These are phyloP conservation scores for Menidia menidia DNA, from an alignment of 2,797 vertebrate species.

Conservation along the genomic window DNA sequence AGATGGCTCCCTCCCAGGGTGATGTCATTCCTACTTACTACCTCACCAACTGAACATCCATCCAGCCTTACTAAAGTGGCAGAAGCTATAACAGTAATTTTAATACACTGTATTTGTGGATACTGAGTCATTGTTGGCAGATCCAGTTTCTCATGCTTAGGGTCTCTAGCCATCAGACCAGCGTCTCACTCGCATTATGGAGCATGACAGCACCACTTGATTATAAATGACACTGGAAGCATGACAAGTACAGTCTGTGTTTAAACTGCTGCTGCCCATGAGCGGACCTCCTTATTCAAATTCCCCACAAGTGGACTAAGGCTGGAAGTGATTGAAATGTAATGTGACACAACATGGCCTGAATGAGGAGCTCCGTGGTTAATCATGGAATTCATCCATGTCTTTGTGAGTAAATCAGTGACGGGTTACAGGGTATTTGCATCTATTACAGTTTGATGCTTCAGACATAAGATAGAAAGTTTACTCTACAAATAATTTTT, in stretches of 20 bases:
- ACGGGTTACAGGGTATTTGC: conserved; percentile 6
- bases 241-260: conserved; percentile 67
- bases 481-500: background rate
- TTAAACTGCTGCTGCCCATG: conserved; percentile 67
- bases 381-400: conserved; percentile 29
- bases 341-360: conserved; percentile 44
- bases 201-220: conserved; percentile 50
- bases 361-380: conserved; percentile 36
- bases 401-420: conserved; percentile 29
- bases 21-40: conserved; percentile 50
- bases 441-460: background rate
- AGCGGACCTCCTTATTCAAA: conserved; percentile 51
- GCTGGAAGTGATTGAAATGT: conserved; percentile 60
- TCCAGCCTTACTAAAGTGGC: conserved; percentile 37
- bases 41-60: conserved; percentile 44
- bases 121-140: conserved; percentile 51
- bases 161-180: conserved; percentile 43
- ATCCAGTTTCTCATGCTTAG: conserved; percentile 37
- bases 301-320: conserved; percentile 45
- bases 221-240: conserved; percentile 60
- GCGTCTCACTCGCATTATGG: conserved; percentile 39
- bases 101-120: conserved; percentile 51
- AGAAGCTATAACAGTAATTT: conserved; percentile 43
- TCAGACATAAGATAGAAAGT: background rate
- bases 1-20: conserved; percentile 62